A percentile compares a stretch with the other conserved stretches of the same genome.
Evolutionary conservation across 2,888 invertebrate genomes (phyloP).

Genomic region (Hemistola chrysoprasaria): DNA sequence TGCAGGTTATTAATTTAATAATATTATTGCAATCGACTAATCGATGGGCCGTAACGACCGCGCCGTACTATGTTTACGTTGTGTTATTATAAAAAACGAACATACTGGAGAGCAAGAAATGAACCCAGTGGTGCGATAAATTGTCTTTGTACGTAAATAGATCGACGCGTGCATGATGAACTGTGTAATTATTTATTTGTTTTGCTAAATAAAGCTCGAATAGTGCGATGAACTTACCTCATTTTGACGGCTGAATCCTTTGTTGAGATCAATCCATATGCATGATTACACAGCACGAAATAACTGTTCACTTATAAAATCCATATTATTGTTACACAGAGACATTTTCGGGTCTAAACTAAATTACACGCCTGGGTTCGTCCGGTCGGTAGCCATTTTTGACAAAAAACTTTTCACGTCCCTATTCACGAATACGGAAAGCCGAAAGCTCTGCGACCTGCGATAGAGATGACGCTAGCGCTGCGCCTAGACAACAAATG

Average conservation of each 20-base stretch:
- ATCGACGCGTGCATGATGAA: conserved; percentile 56
- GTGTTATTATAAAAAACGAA: conserved; percentile 47
- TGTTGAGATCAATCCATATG: conserved; percentile 75
- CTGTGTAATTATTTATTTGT: conserved; percentile 74
- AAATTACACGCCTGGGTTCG: conserved; percentile 56
- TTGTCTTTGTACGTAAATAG: conserved; percentile 62
- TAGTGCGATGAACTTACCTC: conserved; percentile 75
- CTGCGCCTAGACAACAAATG: conserved; percentile 58
- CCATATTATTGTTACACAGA: conserved; percentile 70
- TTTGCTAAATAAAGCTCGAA: conserved; percentile 69
- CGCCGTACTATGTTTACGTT: conserved; percentile 67
- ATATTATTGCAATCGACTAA: conserved; percentile 62
- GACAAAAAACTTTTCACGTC: conserved; percentile 67
- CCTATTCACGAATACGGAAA: conserved; percentile 67
- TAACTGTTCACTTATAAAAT: conserved; percentile 77
- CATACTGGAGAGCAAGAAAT: conserved; percentile 46
- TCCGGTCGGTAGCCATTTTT: conserved; percentile 74
- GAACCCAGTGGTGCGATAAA: conserved; percentile 52
- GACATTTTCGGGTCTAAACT: conserved; percentile 66
- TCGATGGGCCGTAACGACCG: conserved; percentile 64
- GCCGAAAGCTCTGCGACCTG: too few species aligned
- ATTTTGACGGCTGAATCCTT: conserved; percentile 75
- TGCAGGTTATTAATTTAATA: too few species aligned
- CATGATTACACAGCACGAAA: conserved; percentile 77
- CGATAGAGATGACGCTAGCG: conserved; percentile 69